These are phyloP conservation scores for Pelmatolapia mariae DNA, from an alignment of 2,113 vertebrate genomes.

Conservation along the genomic window DNA sequence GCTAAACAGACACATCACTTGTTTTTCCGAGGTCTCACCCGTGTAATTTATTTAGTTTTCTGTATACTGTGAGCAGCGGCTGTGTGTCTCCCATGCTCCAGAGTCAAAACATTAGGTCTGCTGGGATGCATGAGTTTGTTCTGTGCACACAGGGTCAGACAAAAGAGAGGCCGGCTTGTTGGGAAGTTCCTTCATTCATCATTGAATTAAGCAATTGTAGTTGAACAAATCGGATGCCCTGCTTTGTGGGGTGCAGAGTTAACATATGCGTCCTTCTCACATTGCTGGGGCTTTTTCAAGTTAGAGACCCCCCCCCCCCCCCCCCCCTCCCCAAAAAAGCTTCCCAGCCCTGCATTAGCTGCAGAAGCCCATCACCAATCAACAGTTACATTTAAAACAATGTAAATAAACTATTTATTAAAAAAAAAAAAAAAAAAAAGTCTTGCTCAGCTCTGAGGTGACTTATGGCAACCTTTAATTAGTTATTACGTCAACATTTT, in stretches of 20 bases:
- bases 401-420: neutral
- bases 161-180: slow-evolving; percentile 30
- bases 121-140: slow-evolving; percentile 9
- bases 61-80: slow-evolving; percentile 26
- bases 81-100: neutral
- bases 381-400: neutral
- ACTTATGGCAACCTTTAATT: neutral
- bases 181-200: slow-evolving; percentile 54
- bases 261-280: slow-evolving; percentile 23
- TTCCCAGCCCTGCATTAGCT: neutral
- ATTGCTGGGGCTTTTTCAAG: neutral
- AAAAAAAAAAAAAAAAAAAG: neutral
- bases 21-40: neutral
- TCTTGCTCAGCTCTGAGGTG: neutral
- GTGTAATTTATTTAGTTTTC: neutral
- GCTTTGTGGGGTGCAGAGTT: slow-evolving; percentile 34
- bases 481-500: neutral
- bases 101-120: slow-evolving; percentile 23
- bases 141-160: slow-evolving; percentile 17
- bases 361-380: neutral
- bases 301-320: neutral
- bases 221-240: slow-evolving; percentile 36
- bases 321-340: neutral
- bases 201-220: slow-evolving; percentile 50
- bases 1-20: neutral